These are phyloP conservation scores for Teinopalpus imperialis DNA, from an alignment of 2,888 invertebrate genomes.

Conservation along the genomic window DNA sequence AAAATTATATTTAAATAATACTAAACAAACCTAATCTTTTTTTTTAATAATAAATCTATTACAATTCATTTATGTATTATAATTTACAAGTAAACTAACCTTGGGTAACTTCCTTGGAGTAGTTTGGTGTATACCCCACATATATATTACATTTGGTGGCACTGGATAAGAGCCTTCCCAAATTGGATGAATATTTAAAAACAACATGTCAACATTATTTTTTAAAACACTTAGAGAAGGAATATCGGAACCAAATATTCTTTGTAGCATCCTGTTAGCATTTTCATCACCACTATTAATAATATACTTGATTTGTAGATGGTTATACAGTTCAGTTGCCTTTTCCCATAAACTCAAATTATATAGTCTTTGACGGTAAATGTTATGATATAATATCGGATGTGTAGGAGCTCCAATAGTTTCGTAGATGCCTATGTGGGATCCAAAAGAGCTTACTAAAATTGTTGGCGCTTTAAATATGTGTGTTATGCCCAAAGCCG, in stretches of 20 bases:
- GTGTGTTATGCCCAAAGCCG: slow-evolving; percentile 36
- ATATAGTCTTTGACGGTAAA: slow-evolving; percentile 17
- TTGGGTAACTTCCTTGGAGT: slow-evolving; percentile 37
- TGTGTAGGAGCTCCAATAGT: slow-evolving; percentile 35
- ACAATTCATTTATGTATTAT: too few relatives aligned
- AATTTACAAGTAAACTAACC: slow-evolving; percentile 14
- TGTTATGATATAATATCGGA: slow-evolving; percentile 31
- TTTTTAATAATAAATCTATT: too few relatives aligned
- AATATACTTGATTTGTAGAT: background rate
- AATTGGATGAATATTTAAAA: slow-evolving; percentile 33
- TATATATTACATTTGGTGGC: slow-evolving; percentile 29
- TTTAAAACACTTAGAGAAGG: slow-evolving; percentile 31
- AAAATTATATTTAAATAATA: too few relatives aligned
- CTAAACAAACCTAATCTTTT: too few relatives aligned
- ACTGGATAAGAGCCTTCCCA: slow-evolving; percentile 33
- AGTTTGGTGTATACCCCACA: slow-evolving; percentile 32
- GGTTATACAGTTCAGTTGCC: slow-evolving; percentile 4
- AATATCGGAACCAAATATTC: slow-evolving; percentile 17
- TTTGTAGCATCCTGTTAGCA: slow-evolving; percentile 14
- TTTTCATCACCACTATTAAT: background rate
- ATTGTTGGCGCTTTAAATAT: slow-evolving; percentile 44
- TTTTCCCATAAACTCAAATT: slow-evolving; percentile 24
- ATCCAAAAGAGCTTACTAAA: slow-evolving; percentile 40
- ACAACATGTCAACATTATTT: slow-evolving; percentile 31
- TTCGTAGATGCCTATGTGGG: slow-evolving; percentile 26